Base-by-base conservation (phyloP, 2,888 invertebrate genomes). In the Scaptomyza reducta region DNA sequence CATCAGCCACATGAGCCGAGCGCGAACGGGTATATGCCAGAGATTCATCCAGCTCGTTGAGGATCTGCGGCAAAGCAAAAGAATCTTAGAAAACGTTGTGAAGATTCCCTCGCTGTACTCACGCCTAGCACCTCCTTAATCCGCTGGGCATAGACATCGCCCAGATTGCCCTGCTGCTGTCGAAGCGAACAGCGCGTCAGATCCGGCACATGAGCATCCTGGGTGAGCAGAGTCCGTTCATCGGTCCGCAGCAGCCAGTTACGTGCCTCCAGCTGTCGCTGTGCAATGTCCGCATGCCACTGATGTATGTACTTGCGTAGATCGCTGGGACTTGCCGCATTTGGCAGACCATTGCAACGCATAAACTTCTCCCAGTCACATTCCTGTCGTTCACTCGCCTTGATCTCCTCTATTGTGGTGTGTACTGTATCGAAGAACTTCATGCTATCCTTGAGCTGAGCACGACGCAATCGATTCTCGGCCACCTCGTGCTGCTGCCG, bases 321-420 rank as follows among this genome's bases (percentile, higher is more conserved):
- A 72, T 92, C 92, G 55, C 92, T 90, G 7, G 92, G 91, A 70
- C 90, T 90, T 45, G 87, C 89, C 3, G 91, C 89, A 73, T 89
- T 91, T 2, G 92, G 92, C 6, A 92, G 74, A 3, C 92, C 92
- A 58, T 92, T 91, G 82, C 92, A 92, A 6, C 92, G 90, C 92
- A 92, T 92, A 56, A 88, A 92, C 61, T 90, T 90, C 55, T 91
- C 90, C 92, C 92, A 92, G 47, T 92, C 92, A 10, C 77, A 77
- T 40, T 89, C 72, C 45, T 90, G 84, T 4, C 89, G 86, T 16
- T 87, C 88, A 2, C 81, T 81, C 3, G 73, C 77, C 64, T 90
- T 89, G 57, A 92, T 91, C 54, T 73, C 76, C 16, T 89, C 86
- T 18, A 91, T 92, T 59, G 87, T 70, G 10, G 83, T 72, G 3